Evolutionary conservation across 2,888 invertebrate genomes (phyloP).

Genomic region (Ormyrus pomaceus): DNA sequence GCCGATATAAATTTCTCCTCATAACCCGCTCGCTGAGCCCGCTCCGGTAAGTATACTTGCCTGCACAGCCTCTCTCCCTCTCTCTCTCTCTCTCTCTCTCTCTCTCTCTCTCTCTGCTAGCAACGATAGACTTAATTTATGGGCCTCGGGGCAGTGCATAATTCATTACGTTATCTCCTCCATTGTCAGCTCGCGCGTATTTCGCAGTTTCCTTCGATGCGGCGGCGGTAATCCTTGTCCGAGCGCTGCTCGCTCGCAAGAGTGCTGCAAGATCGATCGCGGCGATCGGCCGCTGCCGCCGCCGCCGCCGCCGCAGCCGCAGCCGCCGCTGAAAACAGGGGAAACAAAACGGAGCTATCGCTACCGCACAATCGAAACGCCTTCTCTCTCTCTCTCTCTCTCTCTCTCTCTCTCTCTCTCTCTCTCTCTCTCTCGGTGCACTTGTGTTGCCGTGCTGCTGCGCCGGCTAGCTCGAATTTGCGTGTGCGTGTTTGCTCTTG

Average conservation of each 20-base stretch:
- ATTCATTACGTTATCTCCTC: slow-evolving; percentile 55
- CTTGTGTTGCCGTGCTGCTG: neutral
- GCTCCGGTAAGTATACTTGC: slow-evolving; percentile 1
- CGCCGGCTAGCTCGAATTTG: neutral
- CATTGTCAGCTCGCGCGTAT: slow-evolving; percentile 53
- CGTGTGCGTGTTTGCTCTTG: neutral
- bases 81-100: neutral
- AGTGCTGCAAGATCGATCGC: slow-evolving; percentile 45
- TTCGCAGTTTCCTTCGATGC: slow-evolving; percentile 50
- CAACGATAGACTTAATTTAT: slow-evolving; percentile 53
- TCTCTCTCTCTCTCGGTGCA: neutral
- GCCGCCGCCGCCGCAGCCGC: too few species aligned
- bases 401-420: neutral
- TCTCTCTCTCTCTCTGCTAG: neutral
- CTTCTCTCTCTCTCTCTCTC: slow-evolving; percentile 7
- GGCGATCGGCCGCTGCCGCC: slow-evolving; percentile 23
- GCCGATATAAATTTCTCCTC: slow-evolving; percentile 30
- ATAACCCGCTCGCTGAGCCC: slow-evolving; percentile 8
- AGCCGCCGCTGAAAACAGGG: slow-evolving; percentile 18
- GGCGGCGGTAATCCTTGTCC: slow-evolving; percentile 13
- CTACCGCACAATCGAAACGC: slow-evolving; percentile 24
- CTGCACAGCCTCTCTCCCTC: neutral
- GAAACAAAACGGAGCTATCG: slow-evolving; percentile 53
- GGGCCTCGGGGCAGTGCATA: slow-evolving; percentile 46
- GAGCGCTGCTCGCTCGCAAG: neutral